Evolutionary conservation across 2,113 vertebrate genomes (phyloP).

Genomic region (Globicephala melas): DNA sequence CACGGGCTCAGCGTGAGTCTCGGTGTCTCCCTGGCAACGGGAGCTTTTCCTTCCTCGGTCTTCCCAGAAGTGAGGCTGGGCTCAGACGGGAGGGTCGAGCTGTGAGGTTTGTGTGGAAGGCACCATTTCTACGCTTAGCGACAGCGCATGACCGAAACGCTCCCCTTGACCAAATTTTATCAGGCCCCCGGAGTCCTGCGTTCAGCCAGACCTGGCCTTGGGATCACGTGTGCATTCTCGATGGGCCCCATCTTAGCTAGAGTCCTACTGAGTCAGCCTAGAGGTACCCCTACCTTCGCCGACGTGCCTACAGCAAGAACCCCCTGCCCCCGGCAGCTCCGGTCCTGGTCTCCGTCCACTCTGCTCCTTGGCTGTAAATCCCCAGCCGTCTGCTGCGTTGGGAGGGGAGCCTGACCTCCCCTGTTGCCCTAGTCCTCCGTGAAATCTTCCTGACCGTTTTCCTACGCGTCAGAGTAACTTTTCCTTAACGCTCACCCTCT

Average conservation of each 20-base stretch:
- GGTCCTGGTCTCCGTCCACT: neutral
- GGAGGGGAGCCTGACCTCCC: neutral
- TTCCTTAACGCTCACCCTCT: rapidly evolving
- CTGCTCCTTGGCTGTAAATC: too few relatives aligned
- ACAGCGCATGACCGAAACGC: rapidly evolving
- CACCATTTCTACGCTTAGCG: rapidly evolving
- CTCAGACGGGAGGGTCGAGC: rapidly evolving
- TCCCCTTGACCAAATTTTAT: rapidly evolving
- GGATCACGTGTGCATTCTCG: rapidly evolving
- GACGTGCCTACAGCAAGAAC: rapidly evolving
- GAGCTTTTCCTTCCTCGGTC: too few relatives aligned
- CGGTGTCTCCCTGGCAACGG: rapidly evolving
- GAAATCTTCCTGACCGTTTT: rapidly evolving
- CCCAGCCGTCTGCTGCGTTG: rapidly evolving
- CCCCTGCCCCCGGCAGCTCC: rapidly evolving
- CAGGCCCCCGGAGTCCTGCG: rapidly evolving
- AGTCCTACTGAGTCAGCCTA: neutral
- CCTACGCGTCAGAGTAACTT: rapidly evolving
- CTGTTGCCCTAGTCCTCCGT: rapidly evolving
- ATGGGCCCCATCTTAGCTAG: rapidly evolving
- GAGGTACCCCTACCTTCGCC: neutral
- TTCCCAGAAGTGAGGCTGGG: neutral
- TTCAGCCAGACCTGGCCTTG: rapidly evolving
- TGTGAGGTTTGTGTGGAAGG: rapidly evolving
- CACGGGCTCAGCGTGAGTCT: rapidly evolving